phyloP scores from a whole-genome alignment of 2,797 vertebrate species.

The Onychomys arenicola region DNA sequence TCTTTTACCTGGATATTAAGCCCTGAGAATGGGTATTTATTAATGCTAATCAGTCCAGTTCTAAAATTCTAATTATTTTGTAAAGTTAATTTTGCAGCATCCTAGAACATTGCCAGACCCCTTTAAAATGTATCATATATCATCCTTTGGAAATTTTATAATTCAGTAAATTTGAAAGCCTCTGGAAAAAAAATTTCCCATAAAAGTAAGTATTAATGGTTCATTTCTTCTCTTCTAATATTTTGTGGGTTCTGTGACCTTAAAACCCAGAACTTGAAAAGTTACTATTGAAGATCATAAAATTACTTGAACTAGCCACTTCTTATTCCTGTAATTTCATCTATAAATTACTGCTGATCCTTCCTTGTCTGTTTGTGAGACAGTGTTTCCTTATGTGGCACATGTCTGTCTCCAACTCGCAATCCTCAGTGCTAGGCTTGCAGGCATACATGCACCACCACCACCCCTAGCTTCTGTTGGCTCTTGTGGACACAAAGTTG shows the following conservation, averaged over 20 bases:
- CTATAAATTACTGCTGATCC: neutral
- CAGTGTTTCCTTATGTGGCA: neutral
- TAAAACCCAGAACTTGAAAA: slow-evolving; percentile 41
- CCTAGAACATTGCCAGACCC: neutral
- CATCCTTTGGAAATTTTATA: slow-evolving; percentile 39
- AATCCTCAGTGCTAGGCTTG: too few species aligned
- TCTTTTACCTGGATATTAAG: neutral
- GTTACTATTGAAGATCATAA: slow-evolving; percentile 40
- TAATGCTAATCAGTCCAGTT: neutral
- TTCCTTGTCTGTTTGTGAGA: neutral
- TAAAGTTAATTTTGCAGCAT: slow-evolving; percentile 3
- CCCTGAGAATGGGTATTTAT: neutral
- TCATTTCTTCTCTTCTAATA: slow-evolving; percentile 41
- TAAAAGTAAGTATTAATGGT: slow-evolving; percentile 54
- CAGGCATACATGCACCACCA: neutral
- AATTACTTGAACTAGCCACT: neutral
- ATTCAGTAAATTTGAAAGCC: slow-evolving; percentile 29
- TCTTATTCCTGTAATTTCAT: neutral
- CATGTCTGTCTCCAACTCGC: neutral
- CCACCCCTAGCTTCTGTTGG: neutral
- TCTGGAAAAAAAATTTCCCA: slow-evolving; percentile 38
- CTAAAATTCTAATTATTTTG: neutral
- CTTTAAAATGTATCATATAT: slow-evolving; percentile 25
- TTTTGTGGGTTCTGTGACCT: slow-evolving; percentile 9
- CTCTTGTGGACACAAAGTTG: slow-evolving; percentile 8